Evolutionary conservation across 2,797 vertebrate species (phyloP), one percentile per base, ranked within the genome.

Genomic region (Staurois parvus): DNA sequence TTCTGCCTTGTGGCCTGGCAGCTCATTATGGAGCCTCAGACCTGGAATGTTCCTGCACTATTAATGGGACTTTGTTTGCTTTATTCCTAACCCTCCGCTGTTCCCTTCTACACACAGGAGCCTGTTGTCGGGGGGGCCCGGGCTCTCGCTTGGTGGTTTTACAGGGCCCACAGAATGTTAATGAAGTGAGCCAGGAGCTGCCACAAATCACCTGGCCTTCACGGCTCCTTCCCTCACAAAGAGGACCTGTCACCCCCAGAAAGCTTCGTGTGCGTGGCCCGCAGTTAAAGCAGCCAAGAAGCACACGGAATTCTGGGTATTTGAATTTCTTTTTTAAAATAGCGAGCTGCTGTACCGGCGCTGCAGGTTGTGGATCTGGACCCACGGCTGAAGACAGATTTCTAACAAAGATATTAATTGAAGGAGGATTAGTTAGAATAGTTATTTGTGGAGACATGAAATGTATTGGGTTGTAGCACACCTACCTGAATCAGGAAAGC

Each of bases 21-120:
- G 66, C 17, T 83, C 45, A 83, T 68, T 75, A 67, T 8, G 5
- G 9, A 32, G 42, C 17, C 42, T 21, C 37, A 64, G 72, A 26
- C 62, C 30, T 15, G 83, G 83, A 45, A 56, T 78, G 75, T 68
- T 52, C 30, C 72, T 3, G 21, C 3, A 24, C 48, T 32, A 19
- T 24, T 67, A 52, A 19, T 32, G 28, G 40, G 37, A 66, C 30
- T 37, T 56, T 37, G 37, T 66, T 76, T 34, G 15, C 69, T 56
- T 77, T 15, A 64, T 62, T 84, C 72, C 75, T 84, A 45, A 21
- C 83, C 75, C 81, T 48, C 28, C 2, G n/a, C n/a, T 1, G 82
- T n/a, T 59, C 75, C 40, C 30, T 56, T 32, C 48, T 12, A 26
- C 76, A 75, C 77, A 85, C 77, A 68, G 77, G 37, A 80, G 84